phyloP scores from a whole-genome alignment of 2,888 invertebrate species.

The Galeruca laticollis region DNA sequence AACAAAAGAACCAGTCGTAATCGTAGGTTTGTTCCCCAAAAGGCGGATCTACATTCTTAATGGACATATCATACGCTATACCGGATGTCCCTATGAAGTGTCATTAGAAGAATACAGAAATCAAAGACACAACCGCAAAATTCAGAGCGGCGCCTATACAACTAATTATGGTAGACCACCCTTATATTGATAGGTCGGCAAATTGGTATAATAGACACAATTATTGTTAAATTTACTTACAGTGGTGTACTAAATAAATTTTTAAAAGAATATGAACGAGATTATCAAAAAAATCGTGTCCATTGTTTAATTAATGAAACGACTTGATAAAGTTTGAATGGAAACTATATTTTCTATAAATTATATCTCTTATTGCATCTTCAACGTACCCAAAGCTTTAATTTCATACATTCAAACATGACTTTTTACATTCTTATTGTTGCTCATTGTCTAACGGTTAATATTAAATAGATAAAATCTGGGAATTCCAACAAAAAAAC shows the following conservation, averaged over 20 bases:
- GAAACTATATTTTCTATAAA: no score
- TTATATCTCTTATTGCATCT: no score
- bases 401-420: no score
- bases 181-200: conserved; percentile 45
- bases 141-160: conserved; percentile 54
- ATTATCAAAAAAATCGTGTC: no score
- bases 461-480: no score
- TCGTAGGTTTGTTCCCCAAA: conserved; percentile 49
- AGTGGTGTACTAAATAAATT: neutral
- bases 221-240: conserved; percentile 28
- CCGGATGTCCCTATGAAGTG: conserved; percentile 59
- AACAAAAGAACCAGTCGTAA: conserved; percentile 24
- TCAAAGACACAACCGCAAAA: conserved; percentile 55
- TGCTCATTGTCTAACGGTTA: no score
- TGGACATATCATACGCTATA: conserved; percentile 57
- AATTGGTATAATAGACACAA: conserved; percentile 41
- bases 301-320: no score
- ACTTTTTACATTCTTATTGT: no score
- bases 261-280: neutral
- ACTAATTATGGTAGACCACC: conserved; percentile 59
- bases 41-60: conserved; percentile 43
- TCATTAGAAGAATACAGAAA: conserved; percentile 58
- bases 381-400: no score
- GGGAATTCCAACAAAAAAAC: no score
- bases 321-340: no score